Evolutionary conservation across 2,888 invertebrate genomes (phyloP).

Genomic region (Nomada flava): DNA sequence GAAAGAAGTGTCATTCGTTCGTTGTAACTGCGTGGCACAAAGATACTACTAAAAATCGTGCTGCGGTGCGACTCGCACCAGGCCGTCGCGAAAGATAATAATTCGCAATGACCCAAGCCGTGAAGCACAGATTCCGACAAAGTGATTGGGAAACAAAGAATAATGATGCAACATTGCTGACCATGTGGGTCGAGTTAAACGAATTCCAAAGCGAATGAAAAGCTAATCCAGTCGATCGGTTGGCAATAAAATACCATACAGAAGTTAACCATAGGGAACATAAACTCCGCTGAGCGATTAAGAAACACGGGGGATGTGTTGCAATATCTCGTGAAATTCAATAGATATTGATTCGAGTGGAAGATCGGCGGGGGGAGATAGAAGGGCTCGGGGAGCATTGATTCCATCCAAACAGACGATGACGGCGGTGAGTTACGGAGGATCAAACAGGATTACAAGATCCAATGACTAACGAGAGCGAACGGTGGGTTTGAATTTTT

Average conservation of each 20-base stretch:
- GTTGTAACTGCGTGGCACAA: too few species aligned
- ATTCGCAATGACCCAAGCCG: constrained; percentile 10
- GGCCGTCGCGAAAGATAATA: not conserved
- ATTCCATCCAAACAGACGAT: not conserved
- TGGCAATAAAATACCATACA: not conserved
- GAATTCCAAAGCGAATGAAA: not conserved
- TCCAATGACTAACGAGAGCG: constrained; percentile 9
- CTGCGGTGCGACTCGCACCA: not conserved
- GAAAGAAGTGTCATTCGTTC: too few species aligned
- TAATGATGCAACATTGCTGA: not conserved
- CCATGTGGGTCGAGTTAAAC: constrained; percentile 1
- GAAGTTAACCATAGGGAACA: too few species aligned
- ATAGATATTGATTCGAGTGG: too few species aligned
- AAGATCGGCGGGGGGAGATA: not conserved
- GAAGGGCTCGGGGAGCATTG: not conserved
- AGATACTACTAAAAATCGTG: too few species aligned
- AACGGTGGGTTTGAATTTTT: constrained; percentile 44
- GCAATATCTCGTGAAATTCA: constrained; percentile 2
- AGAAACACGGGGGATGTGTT: too few species aligned
- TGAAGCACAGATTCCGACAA: not conserved
- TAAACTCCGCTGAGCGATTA: too few species aligned
- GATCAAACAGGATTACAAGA: constrained; percentile 42
- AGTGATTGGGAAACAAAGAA: not conserved
- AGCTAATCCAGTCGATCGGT: not conserved
- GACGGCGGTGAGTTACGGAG: constrained; percentile 3